phyloP scores from a whole-genome alignment of 92 coral and sea anemone species.

The Parazoanthus darwini region DNA sequence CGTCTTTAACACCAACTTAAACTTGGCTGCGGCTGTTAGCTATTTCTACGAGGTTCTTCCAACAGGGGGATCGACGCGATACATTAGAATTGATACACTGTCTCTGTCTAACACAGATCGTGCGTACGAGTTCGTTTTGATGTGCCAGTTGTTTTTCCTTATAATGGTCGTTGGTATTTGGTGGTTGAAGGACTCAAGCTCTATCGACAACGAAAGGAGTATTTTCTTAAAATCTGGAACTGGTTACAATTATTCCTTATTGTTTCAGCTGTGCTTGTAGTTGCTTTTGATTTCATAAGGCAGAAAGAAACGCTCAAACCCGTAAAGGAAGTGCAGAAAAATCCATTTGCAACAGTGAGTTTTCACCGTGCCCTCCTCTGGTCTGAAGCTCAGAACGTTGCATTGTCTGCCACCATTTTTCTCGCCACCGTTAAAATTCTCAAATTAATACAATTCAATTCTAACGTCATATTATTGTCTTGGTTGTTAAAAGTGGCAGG shows the following conservation, averaged over 20 bases:
- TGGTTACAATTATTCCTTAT: slow-evolving; percentile 35
- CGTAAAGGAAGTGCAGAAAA: slow-evolving; percentile 19
- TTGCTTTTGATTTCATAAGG: slow-evolving; percentile 31
- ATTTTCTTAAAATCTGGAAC: background rate
- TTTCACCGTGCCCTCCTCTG: slow-evolving; percentile 42
- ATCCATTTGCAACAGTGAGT: slow-evolving; percentile 43
- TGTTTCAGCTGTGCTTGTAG: slow-evolving; percentile 16
- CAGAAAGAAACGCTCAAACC: slow-evolving; percentile 13
- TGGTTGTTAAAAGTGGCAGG: slow-evolving; percentile 26
- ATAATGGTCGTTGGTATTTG: slow-evolving; percentile 45
- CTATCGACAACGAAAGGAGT: slow-evolving; percentile 14
- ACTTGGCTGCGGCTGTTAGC: slow-evolving; percentile 15
- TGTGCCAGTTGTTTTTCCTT: slow-evolving; percentile 26
- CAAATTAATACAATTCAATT: slow-evolving; percentile 26
- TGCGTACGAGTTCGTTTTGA: background rate
- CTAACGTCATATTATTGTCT: slow-evolving; percentile 33
- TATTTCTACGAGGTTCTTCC: slow-evolving; percentile 51
- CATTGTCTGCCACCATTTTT: slow-evolving; percentile 30
- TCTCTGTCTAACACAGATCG: slow-evolving; percentile 10
- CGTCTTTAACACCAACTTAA: slow-evolving; percentile 29
- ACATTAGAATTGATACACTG: background rate
- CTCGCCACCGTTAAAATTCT: slow-evolving; percentile 35
- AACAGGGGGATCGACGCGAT: slow-evolving; percentile 27
- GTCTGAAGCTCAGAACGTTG: slow-evolving; percentile 36
- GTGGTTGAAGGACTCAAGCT: slow-evolving; percentile 42